Evolutionary conservation across 2,797 vertebrate species (phyloP).

Genomic region (Balearica regulorum): DNA sequence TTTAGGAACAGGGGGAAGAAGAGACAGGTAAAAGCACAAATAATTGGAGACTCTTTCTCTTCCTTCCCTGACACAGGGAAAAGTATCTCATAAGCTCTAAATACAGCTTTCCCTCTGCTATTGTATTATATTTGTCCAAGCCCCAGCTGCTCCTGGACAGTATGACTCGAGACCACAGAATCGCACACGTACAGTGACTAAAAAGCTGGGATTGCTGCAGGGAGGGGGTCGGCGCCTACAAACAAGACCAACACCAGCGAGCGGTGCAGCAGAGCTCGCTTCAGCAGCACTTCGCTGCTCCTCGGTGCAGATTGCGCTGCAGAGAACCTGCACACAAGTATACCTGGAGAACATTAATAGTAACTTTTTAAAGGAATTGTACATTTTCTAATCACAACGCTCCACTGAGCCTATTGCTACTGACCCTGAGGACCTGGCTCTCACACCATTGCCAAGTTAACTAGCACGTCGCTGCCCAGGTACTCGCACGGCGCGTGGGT

Average conservation of each 20-base stretch:
- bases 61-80: not conserved
- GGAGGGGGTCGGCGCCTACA: not conserved
- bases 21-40: not conserved
- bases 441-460: not conserved
- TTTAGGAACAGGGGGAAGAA: not conserved
- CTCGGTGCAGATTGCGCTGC: not conserved
- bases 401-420: not conserved
- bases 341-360: not conserved
- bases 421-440: not conserved
- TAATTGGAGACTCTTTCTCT: not conserved
- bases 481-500: fast-evolving
- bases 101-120: not conserved
- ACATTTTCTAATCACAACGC: not conserved
- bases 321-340: not conserved
- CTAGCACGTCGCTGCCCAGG: not conserved
- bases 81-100: not conserved
- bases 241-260: not conserved
- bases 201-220: not conserved
- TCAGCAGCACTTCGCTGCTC: not conserved
- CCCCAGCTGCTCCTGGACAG: too few relatives aligned
- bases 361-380: not conserved
- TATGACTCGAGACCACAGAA: fast-evolving
- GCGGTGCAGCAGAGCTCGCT: not conserved
- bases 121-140: not conserved
- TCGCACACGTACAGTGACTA: fast-evolving